phyloP scores from a whole-genome alignment of 2,888 invertebrate genomes.

The Rhagium mordax region DNA sequence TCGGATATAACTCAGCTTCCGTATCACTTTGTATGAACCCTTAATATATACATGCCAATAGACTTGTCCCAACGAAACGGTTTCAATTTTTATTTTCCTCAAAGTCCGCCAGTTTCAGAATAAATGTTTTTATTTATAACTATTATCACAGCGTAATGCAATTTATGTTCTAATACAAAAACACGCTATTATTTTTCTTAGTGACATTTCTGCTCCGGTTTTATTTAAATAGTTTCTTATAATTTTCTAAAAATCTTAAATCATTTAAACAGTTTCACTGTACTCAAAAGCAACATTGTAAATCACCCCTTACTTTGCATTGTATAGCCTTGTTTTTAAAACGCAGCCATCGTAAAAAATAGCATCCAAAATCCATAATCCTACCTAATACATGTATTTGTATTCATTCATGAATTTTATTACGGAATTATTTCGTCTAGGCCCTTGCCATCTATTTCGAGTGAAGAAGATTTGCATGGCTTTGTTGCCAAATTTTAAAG shows the following conservation, averaged over 20 bases:
- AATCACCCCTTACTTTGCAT: background rate
- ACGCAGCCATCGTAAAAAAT: slow-evolving; percentile 5
- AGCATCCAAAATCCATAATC: slow-evolving; percentile 21
- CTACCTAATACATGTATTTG: slow-evolving; percentile 18
- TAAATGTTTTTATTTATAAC: no score
- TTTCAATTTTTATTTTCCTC: background rate
- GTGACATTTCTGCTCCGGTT: no score
- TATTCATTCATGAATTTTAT: slow-evolving; percentile 27
- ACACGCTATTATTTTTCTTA: no score
- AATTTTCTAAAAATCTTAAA: no score
- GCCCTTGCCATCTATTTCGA: background rate
- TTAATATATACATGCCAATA: slow-evolving; percentile 9
- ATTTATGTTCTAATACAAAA: no score
- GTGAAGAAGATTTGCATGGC: background rate
- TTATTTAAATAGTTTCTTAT: no score
- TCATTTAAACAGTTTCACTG: background rate
- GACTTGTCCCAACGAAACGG: background rate
- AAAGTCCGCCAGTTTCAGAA: background rate
- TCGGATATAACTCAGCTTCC: slow-evolving; percentile 38
- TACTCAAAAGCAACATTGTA: slow-evolving; percentile 12
- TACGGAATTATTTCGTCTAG: slow-evolving; percentile 3
- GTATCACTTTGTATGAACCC: slow-evolving; percentile 36
- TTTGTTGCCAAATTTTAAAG: slow-evolving; percentile 4
- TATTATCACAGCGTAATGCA: no score
- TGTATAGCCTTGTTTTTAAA: slow-evolving; percentile 32